Percentiles rank a stretch among this genome's conserved stretches.
Evolutionary conservation across 2,888 invertebrate species (phyloP).

Genomic region (Clostera curtula): DNA sequence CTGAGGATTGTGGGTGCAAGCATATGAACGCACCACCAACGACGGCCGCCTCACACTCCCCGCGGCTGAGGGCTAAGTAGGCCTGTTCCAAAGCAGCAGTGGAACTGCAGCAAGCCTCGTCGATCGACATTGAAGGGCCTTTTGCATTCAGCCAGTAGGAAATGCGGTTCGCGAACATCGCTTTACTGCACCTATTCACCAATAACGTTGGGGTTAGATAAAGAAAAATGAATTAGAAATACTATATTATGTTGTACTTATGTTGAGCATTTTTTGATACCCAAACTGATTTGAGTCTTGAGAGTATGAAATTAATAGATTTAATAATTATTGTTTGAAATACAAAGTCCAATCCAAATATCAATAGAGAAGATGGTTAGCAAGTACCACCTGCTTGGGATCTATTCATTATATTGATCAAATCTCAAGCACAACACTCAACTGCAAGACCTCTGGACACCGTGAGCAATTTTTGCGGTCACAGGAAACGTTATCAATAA

Average conservation of each 20-base stretch:
- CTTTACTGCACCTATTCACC: conserved; percentile 25
- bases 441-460: too few relatives aligned
- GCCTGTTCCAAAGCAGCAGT: conserved; percentile 35
- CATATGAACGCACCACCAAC: conserved; percentile 65
- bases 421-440: too few relatives aligned
- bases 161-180: conserved; percentile 44
- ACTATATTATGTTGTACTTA: neutral
- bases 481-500: too few relatives aligned
- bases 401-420: too few relatives aligned
- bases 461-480: too few relatives aligned
- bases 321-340: too few relatives aligned
- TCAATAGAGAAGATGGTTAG: too few relatives aligned
- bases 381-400: too few relatives aligned
- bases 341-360: too few relatives aligned
- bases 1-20: conserved; percentile 47
- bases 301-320: too few relatives aligned
- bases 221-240: neutral
- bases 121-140: conserved; percentile 39
- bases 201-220: neutral
- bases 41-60: conserved; percentile 62
- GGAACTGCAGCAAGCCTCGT: conserved; percentile 33
- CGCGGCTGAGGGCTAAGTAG: conserved; percentile 28
- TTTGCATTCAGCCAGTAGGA: conserved; percentile 45
- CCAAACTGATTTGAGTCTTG: too few relatives aligned
- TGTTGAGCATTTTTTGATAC: neutral